Evolutionary conservation across 92 coral and sea anemone genomes (phyloP).

Genomic region (Umimayanthus kanabou): DNA sequence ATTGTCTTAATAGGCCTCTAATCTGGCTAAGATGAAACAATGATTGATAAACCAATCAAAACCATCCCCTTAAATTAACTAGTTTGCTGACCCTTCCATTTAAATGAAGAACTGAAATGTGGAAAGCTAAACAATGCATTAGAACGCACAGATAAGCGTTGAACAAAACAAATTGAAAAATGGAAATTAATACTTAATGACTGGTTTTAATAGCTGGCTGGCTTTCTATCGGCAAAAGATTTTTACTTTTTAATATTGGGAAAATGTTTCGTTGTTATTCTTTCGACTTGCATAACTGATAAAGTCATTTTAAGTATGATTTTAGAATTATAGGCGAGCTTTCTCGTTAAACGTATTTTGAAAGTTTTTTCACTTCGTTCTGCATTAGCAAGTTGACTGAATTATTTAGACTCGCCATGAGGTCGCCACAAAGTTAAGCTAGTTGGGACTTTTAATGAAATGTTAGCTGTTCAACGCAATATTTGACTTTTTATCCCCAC

Average conservation of each 20-base stretch:
- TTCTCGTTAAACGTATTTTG: background rate
- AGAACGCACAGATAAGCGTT: constrained; percentile 62
- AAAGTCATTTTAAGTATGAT: background rate
- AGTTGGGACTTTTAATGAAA: constrained; percentile 66
- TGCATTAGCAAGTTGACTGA: constrained; percentile 7
- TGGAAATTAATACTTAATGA: constrained; percentile 78
- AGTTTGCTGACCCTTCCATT: constrained; percentile 26
- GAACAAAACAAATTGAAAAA: constrained; percentile 80
- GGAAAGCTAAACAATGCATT: constrained; percentile 76
- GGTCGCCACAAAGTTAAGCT: constrained; percentile 70
- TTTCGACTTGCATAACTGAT: constrained; percentile 22
- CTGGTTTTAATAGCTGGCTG: constrained; percentile 3
- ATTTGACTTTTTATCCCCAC: constrained; percentile 48
- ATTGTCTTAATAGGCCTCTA: constrained; percentile 29
- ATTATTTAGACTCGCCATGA: constrained; percentile 53
- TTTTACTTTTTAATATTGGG: constrained; percentile 1
- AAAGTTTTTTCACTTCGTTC: constrained; percentile 33
- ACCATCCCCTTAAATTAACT: constrained; percentile 22
- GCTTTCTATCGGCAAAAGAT: background rate
- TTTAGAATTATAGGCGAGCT: background rate
- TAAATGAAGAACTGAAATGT: constrained; percentile 17
- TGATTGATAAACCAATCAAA: constrained; percentile 19
- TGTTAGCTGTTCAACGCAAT: constrained; percentile 65
- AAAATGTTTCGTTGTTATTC: constrained; percentile 24
- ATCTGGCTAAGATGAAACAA: constrained; percentile 41